These are phyloP conservation scores for Neodiprion virginianus DNA, from an alignment of 1,140 invertebrate species.

Conservation along the genomic window DNA sequence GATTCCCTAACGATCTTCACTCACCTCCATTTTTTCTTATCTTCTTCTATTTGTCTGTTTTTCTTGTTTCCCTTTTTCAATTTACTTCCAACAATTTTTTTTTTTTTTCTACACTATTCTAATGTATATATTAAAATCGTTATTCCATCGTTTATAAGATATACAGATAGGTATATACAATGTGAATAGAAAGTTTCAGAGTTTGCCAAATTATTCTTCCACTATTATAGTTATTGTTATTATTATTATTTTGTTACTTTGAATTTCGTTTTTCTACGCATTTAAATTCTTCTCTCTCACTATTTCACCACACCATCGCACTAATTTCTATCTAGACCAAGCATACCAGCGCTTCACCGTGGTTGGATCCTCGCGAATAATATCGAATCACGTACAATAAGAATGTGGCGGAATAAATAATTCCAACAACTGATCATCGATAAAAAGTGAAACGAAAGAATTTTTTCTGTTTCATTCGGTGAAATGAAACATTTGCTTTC, in stretches of 20 bases:
- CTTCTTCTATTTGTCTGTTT: conserved; percentile 20
- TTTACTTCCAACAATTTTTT: conserved; percentile 26
- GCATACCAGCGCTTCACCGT: conserved; percentile 35
- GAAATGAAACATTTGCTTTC: too few relatives aligned
- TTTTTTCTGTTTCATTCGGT: too few relatives aligned
- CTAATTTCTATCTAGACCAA: conserved; percentile 40
- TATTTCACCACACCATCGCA: conserved; percentile 15
- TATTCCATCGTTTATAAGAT: neutral
- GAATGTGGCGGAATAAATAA: too few relatives aligned
- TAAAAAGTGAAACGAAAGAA: too few relatives aligned
- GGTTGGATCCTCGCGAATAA: neutral
- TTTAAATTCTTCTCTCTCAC: neutral
- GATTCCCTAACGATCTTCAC: conserved; percentile 43
- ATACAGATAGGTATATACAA: neutral
- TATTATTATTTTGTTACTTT: conserved; percentile 19
- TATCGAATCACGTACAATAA: too few relatives aligned
- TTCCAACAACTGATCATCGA: too few relatives aligned
- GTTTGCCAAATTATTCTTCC: conserved; percentile 11
- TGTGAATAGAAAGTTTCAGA: too few relatives aligned
- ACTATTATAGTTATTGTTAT: conserved; percentile 10
- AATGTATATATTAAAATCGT: conserved; percentile 10
- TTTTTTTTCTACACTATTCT: conserved; percentile 5
- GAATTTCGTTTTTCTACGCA: neutral
- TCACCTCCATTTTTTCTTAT: conserved; percentile 33
- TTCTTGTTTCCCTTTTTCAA: conserved; percentile 11